Evolutionary conservation across 2,113 vertebrate species (phyloP).

Genomic region (Balaeniceps rex): DNA sequence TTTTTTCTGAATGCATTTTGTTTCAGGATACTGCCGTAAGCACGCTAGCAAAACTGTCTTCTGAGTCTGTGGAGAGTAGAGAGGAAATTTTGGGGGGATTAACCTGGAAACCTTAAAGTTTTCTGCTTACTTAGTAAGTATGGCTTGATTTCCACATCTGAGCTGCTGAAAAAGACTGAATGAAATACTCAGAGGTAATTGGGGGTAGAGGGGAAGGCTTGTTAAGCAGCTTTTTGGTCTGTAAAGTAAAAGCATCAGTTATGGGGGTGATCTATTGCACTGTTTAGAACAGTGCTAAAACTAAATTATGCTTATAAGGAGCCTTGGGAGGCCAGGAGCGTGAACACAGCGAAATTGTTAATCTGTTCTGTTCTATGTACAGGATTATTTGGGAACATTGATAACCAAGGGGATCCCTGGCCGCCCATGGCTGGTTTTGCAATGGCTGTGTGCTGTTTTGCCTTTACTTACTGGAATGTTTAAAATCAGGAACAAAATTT

Average conservation of each 20-base stretch:
- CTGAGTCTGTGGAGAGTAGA: background rate
- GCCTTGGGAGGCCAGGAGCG: background rate
- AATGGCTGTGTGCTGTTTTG: background rate
- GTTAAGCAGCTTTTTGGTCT: background rate
- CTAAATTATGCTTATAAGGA: background rate
- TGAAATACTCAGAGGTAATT: background rate
- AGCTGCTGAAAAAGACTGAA: background rate
- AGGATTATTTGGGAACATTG: background rate
- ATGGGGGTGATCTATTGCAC: background rate
- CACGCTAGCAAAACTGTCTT: background rate
- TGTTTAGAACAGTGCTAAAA: background rate
- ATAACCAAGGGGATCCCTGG: background rate
- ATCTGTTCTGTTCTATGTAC: background rate
- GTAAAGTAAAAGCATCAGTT: background rate
- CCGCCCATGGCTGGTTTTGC: background rate
- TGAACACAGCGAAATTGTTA: background rate
- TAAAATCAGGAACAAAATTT: background rate
- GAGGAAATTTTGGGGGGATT: background rate
- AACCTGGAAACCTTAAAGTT: background rate
- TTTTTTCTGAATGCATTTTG: background rate
- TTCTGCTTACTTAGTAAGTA: background rate
- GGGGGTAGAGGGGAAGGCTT: background rate
- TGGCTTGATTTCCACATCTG: background rate
- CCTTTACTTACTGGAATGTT: background rate
- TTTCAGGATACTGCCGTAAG: background rate